Conservation (phyloP, 1,140 invertebrate genomes). For the Centruroides sculpturatus region DNA sequence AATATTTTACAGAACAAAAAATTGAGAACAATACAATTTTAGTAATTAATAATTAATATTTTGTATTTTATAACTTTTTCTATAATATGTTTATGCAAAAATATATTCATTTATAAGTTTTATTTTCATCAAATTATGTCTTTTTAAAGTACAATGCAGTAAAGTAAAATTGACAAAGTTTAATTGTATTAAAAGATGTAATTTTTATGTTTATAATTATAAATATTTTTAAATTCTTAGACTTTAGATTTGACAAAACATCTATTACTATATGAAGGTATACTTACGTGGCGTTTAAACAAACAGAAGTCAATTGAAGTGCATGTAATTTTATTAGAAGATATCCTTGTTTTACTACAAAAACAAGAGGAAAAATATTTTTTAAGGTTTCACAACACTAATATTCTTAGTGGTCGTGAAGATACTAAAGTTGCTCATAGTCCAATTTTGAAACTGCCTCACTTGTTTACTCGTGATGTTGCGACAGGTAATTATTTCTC, state of each 20-base stretch:
- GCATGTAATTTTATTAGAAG: conserved; percentile 71
- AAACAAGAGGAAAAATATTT: conserved; percentile 72
- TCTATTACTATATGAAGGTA: conserved; percentile 68
- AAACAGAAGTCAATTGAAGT: conserved; percentile 60
- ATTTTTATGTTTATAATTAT: too few species aligned
- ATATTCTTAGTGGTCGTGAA: conserved; percentile 28
- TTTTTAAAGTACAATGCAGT: too few species aligned
- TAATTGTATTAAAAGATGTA: too few species aligned
- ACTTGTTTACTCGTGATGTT: conserved; percentile 53
- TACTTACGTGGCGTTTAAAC: conserved; percentile 52
- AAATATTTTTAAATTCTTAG: conserved; percentile 11
- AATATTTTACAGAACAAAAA: too few species aligned
- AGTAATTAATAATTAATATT: too few species aligned
- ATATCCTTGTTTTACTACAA: conserved; percentile 71
- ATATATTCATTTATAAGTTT: too few species aligned
- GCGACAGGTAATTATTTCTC: conserved; percentile 38
- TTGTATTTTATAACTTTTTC: too few species aligned
- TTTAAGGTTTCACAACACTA: conserved; percentile 52
- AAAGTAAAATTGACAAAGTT: too few species aligned
- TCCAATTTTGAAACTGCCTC: conserved; percentile 53
- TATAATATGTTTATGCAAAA: too few species aligned
- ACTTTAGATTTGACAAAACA: conserved; percentile 66
- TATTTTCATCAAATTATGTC: too few species aligned
- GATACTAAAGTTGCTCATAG: conserved; percentile 39
- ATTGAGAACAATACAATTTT: too few species aligned